These are phyloP conservation scores for Venturia canescens DNA, from an alignment of 1,140 invertebrate genomes.

Conservation along the genomic window DNA sequence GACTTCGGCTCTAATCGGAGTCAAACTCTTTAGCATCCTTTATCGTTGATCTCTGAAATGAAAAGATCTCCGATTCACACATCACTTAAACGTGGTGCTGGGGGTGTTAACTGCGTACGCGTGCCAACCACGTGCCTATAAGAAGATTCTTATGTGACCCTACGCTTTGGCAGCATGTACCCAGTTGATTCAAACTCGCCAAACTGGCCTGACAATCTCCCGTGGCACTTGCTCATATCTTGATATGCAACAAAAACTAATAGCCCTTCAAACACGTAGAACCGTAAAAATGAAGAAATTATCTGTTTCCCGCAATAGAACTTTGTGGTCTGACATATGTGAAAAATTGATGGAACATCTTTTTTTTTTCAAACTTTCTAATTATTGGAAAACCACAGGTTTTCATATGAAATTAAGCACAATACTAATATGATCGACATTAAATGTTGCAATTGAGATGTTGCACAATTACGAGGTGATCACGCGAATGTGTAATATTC, in stretches of 20 bases:
- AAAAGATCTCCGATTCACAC: background rate
- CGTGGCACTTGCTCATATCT: conserved; percentile 18
- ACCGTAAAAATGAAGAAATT: conserved; percentile 48
- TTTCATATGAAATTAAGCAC: conserved; percentile 53
- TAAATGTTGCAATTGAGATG: background rate
- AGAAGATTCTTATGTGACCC: conserved; percentile 45
- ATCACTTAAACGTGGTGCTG: background rate
- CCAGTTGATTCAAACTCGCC: conserved; percentile 48
- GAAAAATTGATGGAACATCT: background rate
- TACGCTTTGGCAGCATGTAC: background rate
- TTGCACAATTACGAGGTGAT: background rate
- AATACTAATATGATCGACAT: conserved; percentile 64
- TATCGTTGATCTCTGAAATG: background rate
- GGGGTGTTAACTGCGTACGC: conserved; percentile 62
- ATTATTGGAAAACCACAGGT: conserved; percentile 62
- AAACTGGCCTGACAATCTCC: conserved; percentile 52
- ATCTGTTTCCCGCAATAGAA: conserved; percentile 39
- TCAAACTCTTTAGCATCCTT: conserved; percentile 13
- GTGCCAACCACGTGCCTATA: conserved; percentile 62
- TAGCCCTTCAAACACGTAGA: conserved; percentile 31
- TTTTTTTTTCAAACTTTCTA: no score
- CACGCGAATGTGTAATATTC: conserved; percentile 29
- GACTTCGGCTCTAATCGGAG: background rate
- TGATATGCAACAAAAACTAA: conserved; percentile 55
- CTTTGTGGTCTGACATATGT: conserved; percentile 25